phyloP scores from a whole-genome alignment of 2,888 invertebrate species.

The Caenorhabditis plicata region DNA sequence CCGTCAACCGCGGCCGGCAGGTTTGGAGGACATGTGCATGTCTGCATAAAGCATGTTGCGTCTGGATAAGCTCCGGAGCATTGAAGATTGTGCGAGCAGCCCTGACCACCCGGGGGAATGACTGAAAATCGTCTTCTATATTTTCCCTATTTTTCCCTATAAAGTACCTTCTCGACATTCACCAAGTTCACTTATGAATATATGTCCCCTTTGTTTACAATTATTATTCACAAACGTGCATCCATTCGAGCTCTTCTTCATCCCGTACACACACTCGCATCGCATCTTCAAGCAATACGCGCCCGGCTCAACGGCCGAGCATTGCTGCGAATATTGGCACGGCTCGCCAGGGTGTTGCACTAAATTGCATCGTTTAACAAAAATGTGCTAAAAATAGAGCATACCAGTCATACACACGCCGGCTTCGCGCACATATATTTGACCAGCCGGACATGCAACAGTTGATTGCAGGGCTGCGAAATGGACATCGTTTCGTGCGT shows the following conservation, averaged over 20 bases:
- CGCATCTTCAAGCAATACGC: conserved; percentile 61
- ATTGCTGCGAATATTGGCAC: conserved; percentile 66
- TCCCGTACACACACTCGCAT: conserved; percentile 64
- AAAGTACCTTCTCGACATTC: conserved; percentile 60
- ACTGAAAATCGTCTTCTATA: conserved; percentile 43
- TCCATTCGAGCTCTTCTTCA: conserved; percentile 55
- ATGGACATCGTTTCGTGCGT: too few relatives aligned
- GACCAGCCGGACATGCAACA: conserved; percentile 55
- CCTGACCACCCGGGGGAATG: conserved; percentile 61
- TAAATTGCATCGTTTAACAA: conserved; percentile 11
- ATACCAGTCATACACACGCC: conserved; percentile 64
- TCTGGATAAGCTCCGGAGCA: conserved; percentile 59
- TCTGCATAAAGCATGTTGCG: conserved; percentile 50
- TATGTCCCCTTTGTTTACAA: conserved; percentile 61
- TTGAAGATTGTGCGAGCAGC: conserved; percentile 64
- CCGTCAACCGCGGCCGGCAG: conserved; percentile 64
- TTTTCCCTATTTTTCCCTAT: neutral
- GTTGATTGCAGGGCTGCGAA: conserved; percentile 37
- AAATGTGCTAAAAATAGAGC: conserved; percentile 1
- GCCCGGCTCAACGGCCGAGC: conserved; percentile 61
- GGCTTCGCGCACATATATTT: conserved; percentile 64
- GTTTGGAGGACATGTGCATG: conserved; percentile 60
- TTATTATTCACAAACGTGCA: conserved; percentile 64
- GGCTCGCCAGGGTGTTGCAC: conserved; percentile 62
- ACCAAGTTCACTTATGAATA: conserved; percentile 65